These are phyloP conservation scores for Sardinella longiceps DNA, from an alignment of 2,797 vertebrate species.

Conservation along the genomic window DNA sequence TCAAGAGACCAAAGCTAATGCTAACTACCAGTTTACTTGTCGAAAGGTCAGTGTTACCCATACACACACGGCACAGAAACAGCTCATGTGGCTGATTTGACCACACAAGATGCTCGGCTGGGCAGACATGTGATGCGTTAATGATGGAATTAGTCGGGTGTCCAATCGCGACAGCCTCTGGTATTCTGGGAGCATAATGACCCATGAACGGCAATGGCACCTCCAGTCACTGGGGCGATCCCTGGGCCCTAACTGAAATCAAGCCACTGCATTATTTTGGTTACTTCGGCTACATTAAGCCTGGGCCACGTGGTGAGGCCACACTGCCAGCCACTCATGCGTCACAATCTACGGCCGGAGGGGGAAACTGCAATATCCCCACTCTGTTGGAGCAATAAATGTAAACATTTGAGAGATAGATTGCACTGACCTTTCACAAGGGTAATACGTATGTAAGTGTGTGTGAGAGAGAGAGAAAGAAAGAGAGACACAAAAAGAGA, in stretches of 20 bases:
- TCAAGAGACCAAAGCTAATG: not conserved
- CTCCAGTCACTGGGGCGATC: constrained; percentile 66
- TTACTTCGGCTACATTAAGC: constrained; percentile 64
- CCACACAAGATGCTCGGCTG: not conserved
- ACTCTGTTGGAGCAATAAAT: constrained; percentile 62
- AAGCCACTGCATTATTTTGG: constrained; percentile 58
- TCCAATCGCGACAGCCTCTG: not conserved
- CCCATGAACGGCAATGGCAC: constrained; percentile 63
- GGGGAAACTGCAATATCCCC: constrained; percentile 62
- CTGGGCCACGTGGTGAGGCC: constrained; percentile 43
- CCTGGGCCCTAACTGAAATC: constrained; percentile 67
- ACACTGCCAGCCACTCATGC: constrained; percentile 18
- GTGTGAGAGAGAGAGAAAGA: not conserved
- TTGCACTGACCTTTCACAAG: constrained; percentile 69
- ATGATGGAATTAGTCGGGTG: constrained; percentile 29
- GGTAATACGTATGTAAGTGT: constrained; percentile 43
- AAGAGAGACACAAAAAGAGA: no score
- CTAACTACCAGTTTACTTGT: constrained; percentile 1
- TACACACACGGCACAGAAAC: not conserved
- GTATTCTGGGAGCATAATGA: constrained; percentile 54
- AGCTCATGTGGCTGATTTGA: not conserved
- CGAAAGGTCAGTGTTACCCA: not conserved
- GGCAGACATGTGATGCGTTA: constrained; percentile 8
- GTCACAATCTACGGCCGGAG: constrained; percentile 46
- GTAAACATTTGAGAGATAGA: constrained; percentile 65